Evolutionary conservation across 2,888 invertebrate species (phyloP).

Genomic region (Drosophila infuscata): DNA sequence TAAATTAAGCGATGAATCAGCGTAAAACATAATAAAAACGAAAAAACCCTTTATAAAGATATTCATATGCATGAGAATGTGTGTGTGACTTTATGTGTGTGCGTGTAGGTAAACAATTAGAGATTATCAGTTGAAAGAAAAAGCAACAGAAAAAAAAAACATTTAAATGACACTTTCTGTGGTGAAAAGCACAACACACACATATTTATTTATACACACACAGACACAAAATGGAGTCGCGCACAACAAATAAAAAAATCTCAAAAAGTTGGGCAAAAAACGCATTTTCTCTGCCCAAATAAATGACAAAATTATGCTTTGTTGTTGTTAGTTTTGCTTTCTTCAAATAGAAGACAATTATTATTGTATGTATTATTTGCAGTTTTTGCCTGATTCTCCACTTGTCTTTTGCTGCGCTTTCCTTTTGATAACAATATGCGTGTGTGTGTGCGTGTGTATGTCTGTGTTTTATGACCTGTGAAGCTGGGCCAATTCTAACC

Average conservation of each 20-base stretch:
- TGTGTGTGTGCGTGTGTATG: constrained; percentile 17
- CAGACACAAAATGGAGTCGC: constrained; percentile 52
- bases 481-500: constrained; percentile 68
- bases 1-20: constrained; percentile 68
- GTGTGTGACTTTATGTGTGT: constrained; percentile 1
- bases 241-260: constrained; percentile 35
- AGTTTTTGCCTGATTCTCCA: constrained; percentile 26
- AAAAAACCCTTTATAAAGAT: constrained; percentile 22
- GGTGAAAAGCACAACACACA: constrained; percentile 64
- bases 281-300: constrained; percentile 51
- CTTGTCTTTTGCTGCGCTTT: constrained; percentile 37
- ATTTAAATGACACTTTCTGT: constrained; percentile 71
- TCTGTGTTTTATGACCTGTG: constrained; percentile 45
- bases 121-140: constrained; percentile 45
- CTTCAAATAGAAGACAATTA: constrained; percentile 54
- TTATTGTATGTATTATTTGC: constrained; percentile 37
- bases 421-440: constrained; percentile 40
- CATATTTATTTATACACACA: not conserved
- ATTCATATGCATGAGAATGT: not conserved
- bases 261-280: constrained; percentile 31
- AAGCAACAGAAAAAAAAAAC: constrained; percentile 34
- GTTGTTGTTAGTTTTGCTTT: constrained; percentile 50
- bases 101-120: constrained; percentile 67
- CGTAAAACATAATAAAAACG: constrained; percentile 42
- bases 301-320: constrained; percentile 47